Evolutionary conservation across 2,797 vertebrate species (phyloP).

Genomic region (Sandelia bainsii): DNA sequence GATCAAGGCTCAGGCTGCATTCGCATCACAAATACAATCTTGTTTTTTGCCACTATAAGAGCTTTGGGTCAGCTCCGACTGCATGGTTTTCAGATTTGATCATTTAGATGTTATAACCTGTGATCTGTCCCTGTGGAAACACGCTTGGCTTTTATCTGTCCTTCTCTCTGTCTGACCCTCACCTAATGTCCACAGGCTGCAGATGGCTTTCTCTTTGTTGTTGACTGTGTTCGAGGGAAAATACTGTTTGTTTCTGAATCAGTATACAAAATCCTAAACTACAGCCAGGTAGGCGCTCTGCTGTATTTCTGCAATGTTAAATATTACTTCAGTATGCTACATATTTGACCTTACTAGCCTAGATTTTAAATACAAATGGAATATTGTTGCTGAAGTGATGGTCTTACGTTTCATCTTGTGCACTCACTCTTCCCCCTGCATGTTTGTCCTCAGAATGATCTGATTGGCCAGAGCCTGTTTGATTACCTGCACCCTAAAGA

Average conservation of each 20-base stretch:
- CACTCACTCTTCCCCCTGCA: too few species aligned
- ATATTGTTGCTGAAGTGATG: too few species aligned
- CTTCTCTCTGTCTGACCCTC: not conserved
- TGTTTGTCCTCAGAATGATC: slow-evolving; percentile 85
- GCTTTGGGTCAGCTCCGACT: not conserved
- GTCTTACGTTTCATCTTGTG: too few species aligned
- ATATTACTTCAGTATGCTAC: not conserved
- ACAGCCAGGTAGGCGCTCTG: slow-evolving; percentile 88
- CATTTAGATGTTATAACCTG: not conserved
- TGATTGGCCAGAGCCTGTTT: slow-evolving; percentile 93
- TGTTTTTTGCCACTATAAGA: not conserved
- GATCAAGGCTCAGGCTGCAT: not conserved
- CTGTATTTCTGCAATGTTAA: not conserved
- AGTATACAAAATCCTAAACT: slow-evolving; percentile 94
- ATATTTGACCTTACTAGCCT: not conserved
- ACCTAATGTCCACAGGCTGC: slow-evolving; percentile 82
- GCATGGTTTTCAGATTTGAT: not conserved
- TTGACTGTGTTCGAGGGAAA: slow-evolving; percentile 92
- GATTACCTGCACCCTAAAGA: slow-evolving; percentile 94
- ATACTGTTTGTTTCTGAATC: slow-evolving; percentile 94
- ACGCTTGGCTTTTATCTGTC: not conserved
- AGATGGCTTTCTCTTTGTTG: slow-evolving; percentile 93
- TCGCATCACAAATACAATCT: not conserved
- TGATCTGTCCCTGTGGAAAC: not conserved
- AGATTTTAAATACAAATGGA: not conserved